Conservation (phyloP, 1,140 invertebrate species). For the Aphis gossypii region DNA sequence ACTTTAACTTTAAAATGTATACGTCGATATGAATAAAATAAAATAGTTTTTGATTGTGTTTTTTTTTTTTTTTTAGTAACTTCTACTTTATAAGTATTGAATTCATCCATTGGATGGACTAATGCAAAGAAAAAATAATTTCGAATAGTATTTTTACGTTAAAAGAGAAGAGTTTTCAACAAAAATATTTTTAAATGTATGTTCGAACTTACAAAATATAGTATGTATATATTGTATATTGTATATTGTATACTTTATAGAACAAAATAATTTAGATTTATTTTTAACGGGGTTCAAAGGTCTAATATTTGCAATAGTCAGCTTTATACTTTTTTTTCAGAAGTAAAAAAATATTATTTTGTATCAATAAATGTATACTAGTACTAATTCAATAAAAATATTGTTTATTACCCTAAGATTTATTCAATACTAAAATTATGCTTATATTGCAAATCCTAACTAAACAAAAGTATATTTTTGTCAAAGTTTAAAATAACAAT, state of each 20-base stretch:
- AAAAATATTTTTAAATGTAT: background rate
- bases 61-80: background rate
- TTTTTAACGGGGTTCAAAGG: background rate
- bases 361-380: background rate
- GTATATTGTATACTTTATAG: background rate
- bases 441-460: background rate
- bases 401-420: background rate
- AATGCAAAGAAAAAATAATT: background rate
- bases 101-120: background rate
- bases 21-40: background rate
- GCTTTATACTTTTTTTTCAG: background rate
- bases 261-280: constrained; percentile 10
- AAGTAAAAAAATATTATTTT: background rate
- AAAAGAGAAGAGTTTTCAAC: background rate
- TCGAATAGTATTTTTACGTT: background rate
- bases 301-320: constrained; percentile 26
- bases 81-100: background rate
- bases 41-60: background rate
- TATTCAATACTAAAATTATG: background rate
- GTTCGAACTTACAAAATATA: background rate
- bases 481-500: background rate
- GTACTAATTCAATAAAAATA: constrained; percentile 11
- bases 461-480: background rate
- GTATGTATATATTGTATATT: no score
- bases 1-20: background rate